phyloP scores from a whole-genome alignment of 2,888 invertebrate species.

The Platypus cylindrus region DNA sequence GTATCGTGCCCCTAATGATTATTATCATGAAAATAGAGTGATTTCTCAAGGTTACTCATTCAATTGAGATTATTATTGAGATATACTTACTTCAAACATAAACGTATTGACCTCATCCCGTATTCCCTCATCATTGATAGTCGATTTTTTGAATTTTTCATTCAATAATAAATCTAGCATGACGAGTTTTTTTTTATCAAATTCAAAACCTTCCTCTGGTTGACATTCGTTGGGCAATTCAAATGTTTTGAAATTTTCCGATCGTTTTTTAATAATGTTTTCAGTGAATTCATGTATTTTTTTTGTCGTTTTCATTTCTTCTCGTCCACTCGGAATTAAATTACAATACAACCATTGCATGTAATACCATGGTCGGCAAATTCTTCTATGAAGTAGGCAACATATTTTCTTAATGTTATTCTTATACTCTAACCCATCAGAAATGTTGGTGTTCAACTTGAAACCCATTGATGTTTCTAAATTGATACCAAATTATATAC shows the following conservation, averaged over 20 bases:
- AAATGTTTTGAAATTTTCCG: constrained; percentile 17
- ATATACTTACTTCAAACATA: constrained; percentile 34
- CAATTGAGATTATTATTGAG: no score
- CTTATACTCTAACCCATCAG: constrained; percentile 19
- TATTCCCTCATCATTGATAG: constrained; percentile 33
- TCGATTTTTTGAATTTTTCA: constrained; percentile 16
- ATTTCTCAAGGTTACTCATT: no score
- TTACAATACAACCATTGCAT: constrained; percentile 12
- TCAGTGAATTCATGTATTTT: constrained; percentile 23
- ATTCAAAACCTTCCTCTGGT: constrained; percentile 30
- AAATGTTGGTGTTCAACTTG: constrained; percentile 16
- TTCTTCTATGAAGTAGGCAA: constrained; percentile 15
- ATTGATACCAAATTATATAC: no score
- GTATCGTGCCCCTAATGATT: constrained; percentile 26
- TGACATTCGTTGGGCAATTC: constrained; percentile 6
- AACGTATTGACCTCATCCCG: constrained; percentile 52
- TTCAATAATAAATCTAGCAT: constrained; percentile 24
- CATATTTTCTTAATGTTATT: constrained; percentile 19
- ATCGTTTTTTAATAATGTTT: constrained; percentile 19
- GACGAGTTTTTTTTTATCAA: constrained; percentile 35
- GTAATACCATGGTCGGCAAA: constrained; percentile 23
- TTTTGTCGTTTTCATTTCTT: constrained; percentile 16
- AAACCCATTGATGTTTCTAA: constrained; percentile 24
- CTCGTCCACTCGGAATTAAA: constrained; percentile 9
- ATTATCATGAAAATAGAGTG: no score